Base-by-base conservation (phyloP, 1,140 invertebrate genomes). In the Leptinotarsa undecemlineata region DNA sequence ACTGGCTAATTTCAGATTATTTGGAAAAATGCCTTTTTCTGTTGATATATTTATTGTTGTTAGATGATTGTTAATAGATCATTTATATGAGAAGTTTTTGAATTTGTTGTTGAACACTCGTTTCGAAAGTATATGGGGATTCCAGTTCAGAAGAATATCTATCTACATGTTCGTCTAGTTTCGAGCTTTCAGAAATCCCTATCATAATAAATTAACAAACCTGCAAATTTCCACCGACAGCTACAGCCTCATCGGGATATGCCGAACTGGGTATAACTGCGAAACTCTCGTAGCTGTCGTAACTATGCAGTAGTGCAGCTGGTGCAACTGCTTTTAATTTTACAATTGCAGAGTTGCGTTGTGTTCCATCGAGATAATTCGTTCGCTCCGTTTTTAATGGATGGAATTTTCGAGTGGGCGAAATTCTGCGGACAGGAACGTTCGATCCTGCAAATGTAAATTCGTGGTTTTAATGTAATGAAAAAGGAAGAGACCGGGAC, bases 241-340 rank as follows among this genome's bases (percentile, higher is more conserved):
- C 60, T 60, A 17, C 57, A 15, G 19, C 69, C 57, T 14, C 51
- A 14, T 71, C 57, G 17, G 26, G 20, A 61, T 71, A 62, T 60
- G 14, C 48, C 48, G 69, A 57, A 61, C 69, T 62, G 5, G 69
- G 69, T 14, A 51, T 26, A 15, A 42, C 69, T 60, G 57, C 20
- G n/a, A 71, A 60, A 33, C 48, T 71, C 33, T 33, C 69, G 57
- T 60, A 61, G 69, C 23, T n/a, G 14, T 71, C 26, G 57, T 61
- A 71, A 23, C 48, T 17, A n/a, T 57, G 42, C 8, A 51, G 15
- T 11, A 71, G 8, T 60, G 19, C 48, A 23, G 69, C 26, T 71
- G 48, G 68, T 48, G 48, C 68, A 15, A 69, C 20, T 20, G 68
- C 33, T 48, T 51, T 57, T 60, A 61, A 60, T 23, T 61, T 60